Evolutionary conservation across 2,797 vertebrate species (phyloP).

Genomic region (Cygnus olor): DNA sequence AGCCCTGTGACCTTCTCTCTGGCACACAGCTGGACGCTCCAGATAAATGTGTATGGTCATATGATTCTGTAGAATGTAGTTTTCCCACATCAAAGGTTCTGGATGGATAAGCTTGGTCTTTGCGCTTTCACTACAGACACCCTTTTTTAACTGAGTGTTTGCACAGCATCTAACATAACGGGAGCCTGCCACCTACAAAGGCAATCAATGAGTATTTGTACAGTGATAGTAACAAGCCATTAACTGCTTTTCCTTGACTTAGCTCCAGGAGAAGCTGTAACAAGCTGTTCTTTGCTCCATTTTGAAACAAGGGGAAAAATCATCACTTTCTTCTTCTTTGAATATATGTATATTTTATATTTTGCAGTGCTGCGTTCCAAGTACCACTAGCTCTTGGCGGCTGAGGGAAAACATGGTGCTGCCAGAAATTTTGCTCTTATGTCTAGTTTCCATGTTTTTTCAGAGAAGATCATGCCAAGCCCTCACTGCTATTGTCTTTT

Average conservation of each 20-base stretch:
- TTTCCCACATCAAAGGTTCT: neutral
- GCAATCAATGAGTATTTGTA: neutral
- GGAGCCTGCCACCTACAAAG: neutral
- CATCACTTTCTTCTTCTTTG: neutral
- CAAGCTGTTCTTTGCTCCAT: neutral
- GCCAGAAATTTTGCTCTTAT: slow-evolving; percentile 31
- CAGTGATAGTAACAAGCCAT: neutral
- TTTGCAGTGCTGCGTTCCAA: slow-evolving; percentile 25
- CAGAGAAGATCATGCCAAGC: slow-evolving; percentile 4
- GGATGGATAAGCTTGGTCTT: neutral
- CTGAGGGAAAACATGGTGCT: neutral
- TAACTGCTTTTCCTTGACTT: neutral
- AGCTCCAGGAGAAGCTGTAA: neutral
- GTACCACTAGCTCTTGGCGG: neutral
- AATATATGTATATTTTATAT: neutral
- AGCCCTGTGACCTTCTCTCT: neutral
- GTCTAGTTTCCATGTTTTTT: slow-evolving; percentile 50
- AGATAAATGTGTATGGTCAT: neutral
- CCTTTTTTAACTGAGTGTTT: neutral
- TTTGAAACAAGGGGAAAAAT: slow-evolving; percentile 5
- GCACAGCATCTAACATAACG: neutral
- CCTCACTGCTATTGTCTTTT: slow-evolving; percentile 47
- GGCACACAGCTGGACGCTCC: neutral
- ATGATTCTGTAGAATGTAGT: neutral
- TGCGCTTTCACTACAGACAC: neutral